These are phyloP conservation scores for Prinia subflava DNA, from an alignment of 2,113 vertebrate species.

Conservation along the genomic window DNA sequence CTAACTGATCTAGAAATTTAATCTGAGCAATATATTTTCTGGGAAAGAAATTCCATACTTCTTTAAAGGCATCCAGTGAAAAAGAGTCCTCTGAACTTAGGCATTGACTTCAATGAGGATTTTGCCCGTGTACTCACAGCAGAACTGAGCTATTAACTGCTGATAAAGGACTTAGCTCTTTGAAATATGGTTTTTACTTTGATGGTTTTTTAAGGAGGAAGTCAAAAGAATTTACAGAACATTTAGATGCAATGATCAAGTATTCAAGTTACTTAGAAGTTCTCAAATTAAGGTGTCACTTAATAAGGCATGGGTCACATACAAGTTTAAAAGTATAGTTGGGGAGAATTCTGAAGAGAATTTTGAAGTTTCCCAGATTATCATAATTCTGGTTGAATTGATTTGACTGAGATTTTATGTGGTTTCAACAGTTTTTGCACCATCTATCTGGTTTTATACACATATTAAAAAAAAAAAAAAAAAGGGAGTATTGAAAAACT, in stretches of 20 bases:
- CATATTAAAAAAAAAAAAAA: background rate
- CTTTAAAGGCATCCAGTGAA: background rate
- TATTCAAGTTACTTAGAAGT: background rate
- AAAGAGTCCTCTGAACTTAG: background rate
- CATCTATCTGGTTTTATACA: background rate
- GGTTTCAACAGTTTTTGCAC: background rate
- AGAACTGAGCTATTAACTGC: slow-evolving; percentile 20
- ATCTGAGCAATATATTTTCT: background rate
- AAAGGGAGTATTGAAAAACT: background rate
- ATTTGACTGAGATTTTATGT: background rate
- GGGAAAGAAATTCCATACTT: background rate
- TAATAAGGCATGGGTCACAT: background rate
- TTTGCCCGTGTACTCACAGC: background rate
- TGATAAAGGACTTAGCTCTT: slow-evolving; percentile 10
- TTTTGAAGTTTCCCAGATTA: background rate
- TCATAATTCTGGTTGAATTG: background rate
- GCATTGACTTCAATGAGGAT: background rate
- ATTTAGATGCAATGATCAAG: slow-evolving; percentile 9
- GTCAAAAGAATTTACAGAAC: slow-evolving; percentile 25
- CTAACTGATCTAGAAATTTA: background rate
- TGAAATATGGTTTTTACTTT: slow-evolving; percentile 26
- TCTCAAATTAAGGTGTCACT: background rate
- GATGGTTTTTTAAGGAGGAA: background rate
- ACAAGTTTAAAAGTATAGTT: background rate
- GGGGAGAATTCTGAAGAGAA: background rate